Evolutionary conservation across 2,113 vertebrate species (phyloP).

Genomic region (Bostrychus sinensis): DNA sequence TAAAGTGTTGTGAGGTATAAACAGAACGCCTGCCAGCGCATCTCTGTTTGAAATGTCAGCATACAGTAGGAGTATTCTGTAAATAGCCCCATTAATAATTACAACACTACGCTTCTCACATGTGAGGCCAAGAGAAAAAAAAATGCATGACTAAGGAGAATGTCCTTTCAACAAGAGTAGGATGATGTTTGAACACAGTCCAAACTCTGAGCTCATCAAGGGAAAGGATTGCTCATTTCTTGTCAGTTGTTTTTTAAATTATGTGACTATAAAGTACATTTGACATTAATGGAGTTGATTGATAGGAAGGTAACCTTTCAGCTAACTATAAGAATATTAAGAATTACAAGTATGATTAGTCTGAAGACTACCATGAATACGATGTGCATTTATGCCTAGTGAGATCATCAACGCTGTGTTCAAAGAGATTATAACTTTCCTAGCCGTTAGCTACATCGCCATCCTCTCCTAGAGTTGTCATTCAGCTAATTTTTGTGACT

Average conservation of each 20-base stretch:
- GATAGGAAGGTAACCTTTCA: too few species aligned
- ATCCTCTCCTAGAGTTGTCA: too few species aligned
- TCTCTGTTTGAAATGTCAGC: conserved; percentile 16
- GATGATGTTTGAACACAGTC: conserved; percentile 7
- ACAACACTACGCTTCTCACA: conserved; percentile 16
- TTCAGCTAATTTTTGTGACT: too few species aligned
- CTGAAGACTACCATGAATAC: too few species aligned
- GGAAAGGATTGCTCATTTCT: neutral
- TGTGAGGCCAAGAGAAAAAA: neutral
- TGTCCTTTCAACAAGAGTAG: conserved; percentile 16
- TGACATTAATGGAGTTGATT: too few species aligned
- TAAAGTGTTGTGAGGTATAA: neutral
- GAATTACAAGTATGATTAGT: too few species aligned
- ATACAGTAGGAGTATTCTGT: conserved; percentile 22
- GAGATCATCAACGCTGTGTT: too few species aligned
- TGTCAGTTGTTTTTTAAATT: conserved; percentile 8
- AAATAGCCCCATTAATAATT: conserved; percentile 32
- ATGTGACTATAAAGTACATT: neutral
- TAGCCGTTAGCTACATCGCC: too few species aligned
- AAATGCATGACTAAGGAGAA: conserved; percentile 11
- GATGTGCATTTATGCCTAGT: too few species aligned
- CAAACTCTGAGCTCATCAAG: conserved; percentile 4
- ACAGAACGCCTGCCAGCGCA: neutral
- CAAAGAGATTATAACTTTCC: too few species aligned
- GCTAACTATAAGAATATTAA: too few species aligned